These are phyloP conservation scores for Apeira syringaria DNA, from an alignment of 2,888 invertebrate species.

Conservation along the genomic window DNA sequence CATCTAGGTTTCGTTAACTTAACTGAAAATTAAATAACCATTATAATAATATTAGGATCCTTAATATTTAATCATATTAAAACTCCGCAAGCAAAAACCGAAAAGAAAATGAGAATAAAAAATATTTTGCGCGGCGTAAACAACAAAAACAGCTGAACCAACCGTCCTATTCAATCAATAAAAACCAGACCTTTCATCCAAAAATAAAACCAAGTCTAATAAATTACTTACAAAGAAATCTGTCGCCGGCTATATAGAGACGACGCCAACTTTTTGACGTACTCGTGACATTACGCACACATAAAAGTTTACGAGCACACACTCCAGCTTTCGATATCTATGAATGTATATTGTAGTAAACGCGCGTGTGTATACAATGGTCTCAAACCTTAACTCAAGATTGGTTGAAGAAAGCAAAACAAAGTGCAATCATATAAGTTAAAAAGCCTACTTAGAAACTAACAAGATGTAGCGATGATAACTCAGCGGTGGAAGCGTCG, in stretches of 20 bases:
- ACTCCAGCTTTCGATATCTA: slow-evolving; percentile 17
- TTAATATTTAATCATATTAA: too few species aligned
- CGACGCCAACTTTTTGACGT: slow-evolving; percentile 17
- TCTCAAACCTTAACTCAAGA: too few species aligned
- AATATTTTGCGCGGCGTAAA: background rate
- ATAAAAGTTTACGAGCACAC: slow-evolving; percentile 21
- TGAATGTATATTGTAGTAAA: slow-evolving; percentile 12
- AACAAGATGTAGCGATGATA: too few species aligned
- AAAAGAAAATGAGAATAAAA: background rate
- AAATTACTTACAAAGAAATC: slow-evolving; percentile 12
- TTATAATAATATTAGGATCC: too few species aligned
- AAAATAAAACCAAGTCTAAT: slow-evolving; percentile 9
- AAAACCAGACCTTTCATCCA: slow-evolving; percentile 13
- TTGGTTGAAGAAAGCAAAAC: too few species aligned
- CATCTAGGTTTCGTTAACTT: too few species aligned
- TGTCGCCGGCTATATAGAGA: background rate
- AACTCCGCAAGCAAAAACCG: background rate
- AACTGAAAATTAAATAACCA: too few species aligned
- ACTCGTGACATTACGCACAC: slow-evolving; percentile 11
- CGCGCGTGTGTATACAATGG: too few species aligned
- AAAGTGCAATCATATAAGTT: too few species aligned
- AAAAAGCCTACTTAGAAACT: too few species aligned
- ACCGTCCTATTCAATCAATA: background rate
- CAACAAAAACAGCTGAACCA: slow-evolving; percentile 2
- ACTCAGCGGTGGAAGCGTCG: too few species aligned